phyloP scores from a whole-genome alignment of 1,140 invertebrate genomes.

The Megathymus violae region DNA sequence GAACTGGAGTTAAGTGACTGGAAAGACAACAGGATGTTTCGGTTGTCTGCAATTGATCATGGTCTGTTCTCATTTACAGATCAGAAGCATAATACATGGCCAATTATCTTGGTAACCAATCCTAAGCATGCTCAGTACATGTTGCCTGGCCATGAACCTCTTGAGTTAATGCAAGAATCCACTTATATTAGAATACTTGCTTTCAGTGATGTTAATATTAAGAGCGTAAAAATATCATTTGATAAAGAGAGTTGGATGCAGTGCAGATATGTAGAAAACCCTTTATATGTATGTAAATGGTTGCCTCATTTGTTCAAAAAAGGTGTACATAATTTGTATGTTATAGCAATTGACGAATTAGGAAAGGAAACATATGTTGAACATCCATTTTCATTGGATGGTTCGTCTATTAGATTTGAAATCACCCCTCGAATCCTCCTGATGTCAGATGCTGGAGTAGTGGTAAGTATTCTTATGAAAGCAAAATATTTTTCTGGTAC shows the following conservation, averaged over 20 bases:
- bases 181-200: slow-evolving; percentile 92
- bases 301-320: slow-evolving; percentile 85
- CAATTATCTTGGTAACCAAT: slow-evolving; percentile 93
- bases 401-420: slow-evolving; percentile 86
- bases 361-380: slow-evolving; percentile 84
- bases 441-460: slow-evolving; percentile 88
- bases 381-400: slow-evolving; percentile 93
- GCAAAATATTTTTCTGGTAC: too few relatives aligned
- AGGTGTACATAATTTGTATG: slow-evolving; percentile 89
- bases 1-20: slow-evolving; percentile 97
- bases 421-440: slow-evolving; percentile 88
- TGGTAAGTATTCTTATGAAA: slow-evolving; percentile 88
- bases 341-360: slow-evolving; percentile 85
- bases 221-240: slow-evolving; percentile 87
- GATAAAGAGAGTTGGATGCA: slow-evolving; percentile 85
- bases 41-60: slow-evolving; percentile 93
- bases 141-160: slow-evolving; percentile 90
- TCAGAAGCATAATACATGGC: slow-evolving; percentile 90
- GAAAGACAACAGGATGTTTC: slow-evolving; percentile 95
- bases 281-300: slow-evolving; percentile 90
- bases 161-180: slow-evolving; percentile 87
- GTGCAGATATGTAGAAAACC: slow-evolving; percentile 86
- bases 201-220: slow-evolving; percentile 89
- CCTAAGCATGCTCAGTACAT: slow-evolving; percentile 92
- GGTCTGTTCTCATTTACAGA: slow-evolving; percentile 95